Evolutionary conservation across 2,113 vertebrate species (phyloP).

Genomic region (Fregetta grallaria): DNA sequence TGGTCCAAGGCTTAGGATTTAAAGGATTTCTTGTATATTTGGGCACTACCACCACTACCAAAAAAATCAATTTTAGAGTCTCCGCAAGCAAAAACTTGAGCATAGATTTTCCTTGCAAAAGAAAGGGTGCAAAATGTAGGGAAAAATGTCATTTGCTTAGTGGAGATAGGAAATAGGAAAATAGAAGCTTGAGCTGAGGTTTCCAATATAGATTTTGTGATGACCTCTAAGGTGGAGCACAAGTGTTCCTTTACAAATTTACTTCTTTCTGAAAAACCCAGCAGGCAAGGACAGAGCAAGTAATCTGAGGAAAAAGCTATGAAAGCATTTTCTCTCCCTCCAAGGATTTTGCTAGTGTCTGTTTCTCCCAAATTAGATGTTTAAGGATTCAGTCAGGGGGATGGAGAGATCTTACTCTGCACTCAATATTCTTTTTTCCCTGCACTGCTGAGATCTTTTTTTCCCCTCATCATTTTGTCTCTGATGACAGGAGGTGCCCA

Average conservation of each 20-base stretch:
- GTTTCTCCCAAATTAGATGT: neutral
- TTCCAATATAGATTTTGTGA: neutral
- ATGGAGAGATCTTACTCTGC: neutral
- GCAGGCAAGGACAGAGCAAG: neutral
- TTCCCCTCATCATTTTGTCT: neutral
- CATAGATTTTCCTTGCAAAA: neutral
- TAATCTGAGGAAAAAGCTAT: constrained; percentile 33
- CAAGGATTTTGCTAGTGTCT: constrained; percentile 34
- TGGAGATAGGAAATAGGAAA: neutral
- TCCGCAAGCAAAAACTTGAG: neutral
- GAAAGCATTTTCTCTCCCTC: constrained; percentile 41
- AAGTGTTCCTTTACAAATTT: constrained; percentile 18
- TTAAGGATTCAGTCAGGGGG: neutral
- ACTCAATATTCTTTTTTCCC: neutral
- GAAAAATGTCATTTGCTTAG: neutral
- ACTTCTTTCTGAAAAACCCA: neutral
- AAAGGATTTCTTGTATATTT: neutral
- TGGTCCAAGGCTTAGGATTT: neutral
- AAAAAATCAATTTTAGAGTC: neutral
- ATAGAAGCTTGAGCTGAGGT: neutral
- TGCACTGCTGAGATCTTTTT: neutral
- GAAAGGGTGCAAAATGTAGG: neutral
- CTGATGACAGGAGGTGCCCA: neutral
- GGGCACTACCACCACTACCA: neutral
- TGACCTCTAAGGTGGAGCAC: neutral